Percentiles rank a stretch among this genome's conserved stretches.
Evolutionary conservation across 2,113 vertebrate genomes (phyloP).

Genomic region (Dicaeum eximium): DNA sequence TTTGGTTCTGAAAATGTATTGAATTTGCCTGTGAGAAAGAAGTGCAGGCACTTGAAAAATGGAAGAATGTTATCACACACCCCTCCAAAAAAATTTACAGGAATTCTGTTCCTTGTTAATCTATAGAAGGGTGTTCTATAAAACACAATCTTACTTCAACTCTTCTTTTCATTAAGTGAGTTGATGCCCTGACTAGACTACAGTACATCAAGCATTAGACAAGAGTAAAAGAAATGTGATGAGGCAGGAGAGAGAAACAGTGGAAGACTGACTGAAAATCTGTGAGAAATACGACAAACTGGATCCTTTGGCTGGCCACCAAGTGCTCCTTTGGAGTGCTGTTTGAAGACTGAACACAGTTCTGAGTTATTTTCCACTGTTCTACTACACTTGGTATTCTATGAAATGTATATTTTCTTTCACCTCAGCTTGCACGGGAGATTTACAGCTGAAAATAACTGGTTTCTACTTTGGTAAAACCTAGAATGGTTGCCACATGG

Average conservation of each 20-base stretch:
- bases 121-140: not conserved
- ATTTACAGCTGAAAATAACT: not conserved
- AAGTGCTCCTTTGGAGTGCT: not conserved
- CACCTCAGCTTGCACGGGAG: not conserved
- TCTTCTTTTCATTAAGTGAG: not conserved
- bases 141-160: not conserved
- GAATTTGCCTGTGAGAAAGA: not conserved
- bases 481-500: not conserved
- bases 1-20: not conserved
- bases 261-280: not conserved
- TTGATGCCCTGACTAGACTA: not conserved
- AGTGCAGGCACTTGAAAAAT: not conserved
- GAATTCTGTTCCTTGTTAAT: not conserved
- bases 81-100: not conserved
- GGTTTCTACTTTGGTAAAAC: not conserved
- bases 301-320: not conserved
- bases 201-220: not conserved
- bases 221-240: not conserved
- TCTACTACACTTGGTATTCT: slow-evolving; percentile 1
- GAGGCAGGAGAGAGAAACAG: not conserved
- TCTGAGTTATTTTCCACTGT: slow-evolving; percentile 23
- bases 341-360: not conserved
- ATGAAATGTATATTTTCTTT: slow-evolving; percentile 10
- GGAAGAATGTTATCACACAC: not conserved
- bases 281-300: not conserved